Base-by-base conservation (phyloP, 2,113 vertebrate species). In the Poecile atricapillus region DNA sequence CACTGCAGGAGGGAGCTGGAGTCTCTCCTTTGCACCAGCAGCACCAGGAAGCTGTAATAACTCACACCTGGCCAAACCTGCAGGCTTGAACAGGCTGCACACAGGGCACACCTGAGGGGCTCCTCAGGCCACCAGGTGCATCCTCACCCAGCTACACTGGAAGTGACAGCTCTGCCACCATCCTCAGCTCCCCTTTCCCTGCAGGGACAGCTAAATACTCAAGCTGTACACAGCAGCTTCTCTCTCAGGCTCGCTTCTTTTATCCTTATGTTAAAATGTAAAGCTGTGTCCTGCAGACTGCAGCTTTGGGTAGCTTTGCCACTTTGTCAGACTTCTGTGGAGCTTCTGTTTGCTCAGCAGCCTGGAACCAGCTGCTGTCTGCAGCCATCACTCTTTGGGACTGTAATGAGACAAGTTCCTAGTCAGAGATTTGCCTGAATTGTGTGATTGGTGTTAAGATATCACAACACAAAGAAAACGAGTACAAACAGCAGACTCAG, bases 311-410 rank as follows among this genome's bases (percentile, higher is more conserved):
- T 25, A 67, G 53, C 13, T 87, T 70, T 91, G 47, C 52, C 41
- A 69, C 53, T 68, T 41, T 28, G 56, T 24, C 50, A 71, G 52
- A 9, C 7, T 91, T 23, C 47, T 69, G n/a, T 87, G 28, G 62
- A 94, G 87, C 55, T 94, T 83, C 87, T 89, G 78, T 96, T 83
- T 58, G 43, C 90, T 70, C 79, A 83, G 75, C 77, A 97, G 84
- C 89, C 84, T 58, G 50, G 39, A 93, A 65, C 9, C 1, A 82
- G 69, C 81, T 50, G 49, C 84, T 74, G 75, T 68, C 75, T 83
- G 75, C 70, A 89, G 37, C 46, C 74, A 85, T 24, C 41, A 7
- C 37, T 86, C 87, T 59, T 39, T 28, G 35, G 44, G 49, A 46
- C 69, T 58, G 35, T 16, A 68, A 85, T 0, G 0, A 75, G 78